phyloP scores from a whole-genome alignment of 2,797 vertebrate species.

The Crenuchus spilurus region DNA sequence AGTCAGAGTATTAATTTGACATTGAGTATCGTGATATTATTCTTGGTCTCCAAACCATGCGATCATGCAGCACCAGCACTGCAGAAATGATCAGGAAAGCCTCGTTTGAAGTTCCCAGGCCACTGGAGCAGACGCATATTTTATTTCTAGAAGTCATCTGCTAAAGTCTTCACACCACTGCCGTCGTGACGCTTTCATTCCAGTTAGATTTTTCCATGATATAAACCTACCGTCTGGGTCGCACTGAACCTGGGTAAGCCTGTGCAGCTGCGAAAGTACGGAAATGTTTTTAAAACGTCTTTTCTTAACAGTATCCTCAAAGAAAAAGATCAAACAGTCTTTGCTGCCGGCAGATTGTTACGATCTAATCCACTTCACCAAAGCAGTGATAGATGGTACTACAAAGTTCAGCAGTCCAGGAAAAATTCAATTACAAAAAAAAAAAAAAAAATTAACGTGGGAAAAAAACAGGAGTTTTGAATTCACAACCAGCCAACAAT shows the following conservation, averaged over 20 bases:
- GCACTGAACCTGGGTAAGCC: slow-evolving; percentile 55
- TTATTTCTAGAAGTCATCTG: slow-evolving; percentile 74
- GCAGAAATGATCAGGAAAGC: slow-evolving; percentile 63
- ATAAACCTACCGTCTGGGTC: slow-evolving; percentile 60
- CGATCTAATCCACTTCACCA: slow-evolving; percentile 19
- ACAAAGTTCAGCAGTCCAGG: slow-evolving; percentile 21
- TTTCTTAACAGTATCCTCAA: slow-evolving; percentile 51
- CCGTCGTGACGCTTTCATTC: slow-evolving; percentile 62
- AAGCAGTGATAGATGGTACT: not conserved
- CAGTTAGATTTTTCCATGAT: slow-evolving; percentile 58
- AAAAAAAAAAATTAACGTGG: not conserved
- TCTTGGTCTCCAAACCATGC: slow-evolving; percentile 18
- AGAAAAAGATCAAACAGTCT: slow-evolving; percentile 60
- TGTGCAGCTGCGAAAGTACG: slow-evolving; percentile 65
- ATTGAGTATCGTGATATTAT: too few species aligned
- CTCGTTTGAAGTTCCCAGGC: slow-evolving; percentile 58
- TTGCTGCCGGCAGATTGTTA: slow-evolving; percentile 31
- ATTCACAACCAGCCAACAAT: slow-evolving; percentile 22
- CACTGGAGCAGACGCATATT: slow-evolving; percentile 65
- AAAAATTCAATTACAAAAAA: slow-evolving; percentile 7
- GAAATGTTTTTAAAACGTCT: slow-evolving; percentile 60
- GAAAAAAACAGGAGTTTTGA: not conserved
- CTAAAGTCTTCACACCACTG: slow-evolving; percentile 70
- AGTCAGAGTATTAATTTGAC: too few species aligned
- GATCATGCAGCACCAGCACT: slow-evolving; percentile 45